Evolutionary conservation across 2,113 vertebrate species (phyloP), one percentile per base, ranked within the genome.

Genomic region (Takifugu flavidus): DNA sequence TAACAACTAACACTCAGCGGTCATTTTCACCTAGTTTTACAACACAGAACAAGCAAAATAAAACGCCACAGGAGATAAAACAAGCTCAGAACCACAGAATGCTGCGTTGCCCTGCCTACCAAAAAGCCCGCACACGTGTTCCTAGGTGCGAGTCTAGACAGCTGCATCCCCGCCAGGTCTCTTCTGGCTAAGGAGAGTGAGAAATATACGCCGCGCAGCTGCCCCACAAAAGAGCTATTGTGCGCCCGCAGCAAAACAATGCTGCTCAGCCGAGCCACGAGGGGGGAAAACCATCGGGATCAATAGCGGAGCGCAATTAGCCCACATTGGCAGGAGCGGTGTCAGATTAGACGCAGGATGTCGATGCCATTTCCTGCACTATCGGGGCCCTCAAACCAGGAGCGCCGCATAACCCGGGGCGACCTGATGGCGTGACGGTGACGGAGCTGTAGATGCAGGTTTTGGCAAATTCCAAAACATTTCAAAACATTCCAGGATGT

Each of bases 261-360:
- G 75, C 83, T 80, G 78, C 80, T 79, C 67, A 80, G 80, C 82
- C 62, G 70, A 83, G 83, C 86, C 72, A 80, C 56, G 78, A 80
- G 77, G 49, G 49, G 45, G 49, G 11, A 15, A 77, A 84, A 73
- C 34, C 79, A 83, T 65, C 51, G 67, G 78, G 83, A 91, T 92
- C 91, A 85, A 92, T 91, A 87, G 79, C 82, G 86, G 87, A 87
- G 86, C 85, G 86, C 86, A 89, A 90, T 91, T 89, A 90, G 89
- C 82, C 80, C 74, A 83, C 89, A 89, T 87, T 86, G 88, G 88
- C 87, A 90, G 82, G 59, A 86, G 86, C 66, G 50, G 71, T 62
- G 85, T 78, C 81, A 87, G 90, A 91, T 91, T 88, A 91, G 86
- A 88, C 80, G 81, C 70, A 81, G 85, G 79, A 88, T 86, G 89